phyloP scores from a whole-genome alignment of 2,888 invertebrate genomes.

The Vannuccia rotundouncinata region DNA sequence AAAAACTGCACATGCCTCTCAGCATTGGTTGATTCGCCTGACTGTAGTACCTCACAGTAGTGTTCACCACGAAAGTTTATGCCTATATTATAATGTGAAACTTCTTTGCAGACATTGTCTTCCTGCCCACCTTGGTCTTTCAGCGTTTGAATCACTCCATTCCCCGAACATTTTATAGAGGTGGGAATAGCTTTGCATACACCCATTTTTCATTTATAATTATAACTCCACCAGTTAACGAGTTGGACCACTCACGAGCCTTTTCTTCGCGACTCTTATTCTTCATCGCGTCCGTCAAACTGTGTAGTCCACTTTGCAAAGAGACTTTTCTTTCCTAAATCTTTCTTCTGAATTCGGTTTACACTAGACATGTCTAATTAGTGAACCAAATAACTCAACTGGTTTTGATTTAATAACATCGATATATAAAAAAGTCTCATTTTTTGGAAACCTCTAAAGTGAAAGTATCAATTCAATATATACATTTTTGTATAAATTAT shows the following conservation, averaged over 20 bases:
- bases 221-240: background rate
- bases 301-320: background rate
- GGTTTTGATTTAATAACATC: no score
- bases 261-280: background rate
- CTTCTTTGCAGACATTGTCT: background rate
- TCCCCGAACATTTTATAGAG: background rate
- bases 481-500: no score
- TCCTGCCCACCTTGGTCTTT: background rate
- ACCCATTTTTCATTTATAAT: background rate
- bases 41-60: background rate
- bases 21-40: background rate
- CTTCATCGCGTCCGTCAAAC: no score
- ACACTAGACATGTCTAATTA: background rate
- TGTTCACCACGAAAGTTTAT: background rate
- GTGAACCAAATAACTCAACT: background rate
- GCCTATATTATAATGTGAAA: background rate
- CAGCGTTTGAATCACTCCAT: background rate
- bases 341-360: background rate
- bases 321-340: background rate
- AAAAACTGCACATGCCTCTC: background rate
- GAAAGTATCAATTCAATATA: no score
- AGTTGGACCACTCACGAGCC: background rate
- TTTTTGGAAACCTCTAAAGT: no score
- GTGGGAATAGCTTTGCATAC: background rate
- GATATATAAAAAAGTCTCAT: no score